These are phyloP conservation scores for Peromyscus leucopus DNA, from an alignment of 2,113 vertebrate species.

Conservation along the genomic window DNA sequence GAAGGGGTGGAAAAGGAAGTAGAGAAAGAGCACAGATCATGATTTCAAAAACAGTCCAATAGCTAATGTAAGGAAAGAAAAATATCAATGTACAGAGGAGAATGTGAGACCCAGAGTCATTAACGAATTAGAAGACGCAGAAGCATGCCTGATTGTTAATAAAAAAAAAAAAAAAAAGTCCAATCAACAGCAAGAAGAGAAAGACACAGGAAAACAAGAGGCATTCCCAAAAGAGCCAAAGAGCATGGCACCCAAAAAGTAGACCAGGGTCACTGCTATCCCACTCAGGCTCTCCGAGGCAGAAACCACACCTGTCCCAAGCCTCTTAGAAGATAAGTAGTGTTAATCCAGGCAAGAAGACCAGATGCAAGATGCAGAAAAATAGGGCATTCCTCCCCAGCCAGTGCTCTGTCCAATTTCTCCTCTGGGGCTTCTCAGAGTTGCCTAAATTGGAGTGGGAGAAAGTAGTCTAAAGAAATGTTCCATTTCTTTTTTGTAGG, in stretches of 20 bases:
- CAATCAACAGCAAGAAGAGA: neutral
- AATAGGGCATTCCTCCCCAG: neutral
- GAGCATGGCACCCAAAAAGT: neutral
- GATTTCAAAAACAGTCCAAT: neutral
- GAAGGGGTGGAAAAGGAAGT: neutral
- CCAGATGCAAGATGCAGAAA: neutral
- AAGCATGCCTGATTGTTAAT: neutral
- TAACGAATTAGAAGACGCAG: neutral
- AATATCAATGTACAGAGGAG: neutral
- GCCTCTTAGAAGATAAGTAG: neutral
- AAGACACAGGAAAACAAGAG: neutral
- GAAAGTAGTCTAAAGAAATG: constrained; percentile 51
- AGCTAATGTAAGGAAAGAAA: neutral
- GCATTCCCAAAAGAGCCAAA: neutral
- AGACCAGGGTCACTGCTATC: neutral
- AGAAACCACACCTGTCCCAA: neutral
- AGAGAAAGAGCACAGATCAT: neutral
- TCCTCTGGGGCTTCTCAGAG: neutral
- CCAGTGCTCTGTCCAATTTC: neutral
- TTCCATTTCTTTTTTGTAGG: constrained; percentile 29
- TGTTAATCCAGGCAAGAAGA: neutral
- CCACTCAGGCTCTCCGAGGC: neutral
- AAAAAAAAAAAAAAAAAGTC: neutral
- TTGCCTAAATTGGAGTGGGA: constrained; percentile 14
- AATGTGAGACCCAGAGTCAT: neutral